A percentile compares a stretch with the other conserved stretches of the same genome.
Evolutionary conservation across 1,140 invertebrate genomes (phyloP).

Genomic region (Carposina sasakii): DNA sequence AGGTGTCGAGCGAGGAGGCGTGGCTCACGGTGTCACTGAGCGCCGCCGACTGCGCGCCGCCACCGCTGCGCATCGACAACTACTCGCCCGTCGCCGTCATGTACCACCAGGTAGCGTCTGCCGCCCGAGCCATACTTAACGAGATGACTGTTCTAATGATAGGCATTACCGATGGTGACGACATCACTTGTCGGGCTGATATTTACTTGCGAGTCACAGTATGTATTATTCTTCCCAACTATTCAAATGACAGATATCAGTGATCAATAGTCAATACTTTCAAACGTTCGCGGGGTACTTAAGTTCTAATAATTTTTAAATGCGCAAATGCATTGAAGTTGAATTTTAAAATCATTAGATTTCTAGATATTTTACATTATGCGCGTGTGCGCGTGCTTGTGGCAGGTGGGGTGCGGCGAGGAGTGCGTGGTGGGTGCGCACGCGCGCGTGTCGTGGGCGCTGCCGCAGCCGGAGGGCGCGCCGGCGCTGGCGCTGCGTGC

Average conservation of each 20-base stretch:
- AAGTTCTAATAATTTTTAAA: too few species aligned
- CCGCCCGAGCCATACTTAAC: too few species aligned
- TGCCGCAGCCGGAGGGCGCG: conserved; percentile 89
- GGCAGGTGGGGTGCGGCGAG: conserved; percentile 73
- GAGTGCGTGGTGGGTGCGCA: conserved; percentile 82
- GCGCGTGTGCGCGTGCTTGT: not conserved
- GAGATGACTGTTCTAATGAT: too few species aligned
- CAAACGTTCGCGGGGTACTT: too few species aligned
- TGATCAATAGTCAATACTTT: too few species aligned
- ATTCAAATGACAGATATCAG: too few species aligned
- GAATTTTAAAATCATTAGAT: too few species aligned
- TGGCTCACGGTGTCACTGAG: conserved; percentile 94
- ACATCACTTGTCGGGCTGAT: too few species aligned
- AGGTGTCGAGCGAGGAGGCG: conserved; percentile 91
- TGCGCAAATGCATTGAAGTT: too few species aligned
- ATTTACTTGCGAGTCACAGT: too few species aligned
- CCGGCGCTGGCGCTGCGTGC: conserved; percentile 84
- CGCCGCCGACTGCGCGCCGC: conserved; percentile 92
- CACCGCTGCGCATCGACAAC: conserved; percentile 97
- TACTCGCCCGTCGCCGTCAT: conserved; percentile 91
- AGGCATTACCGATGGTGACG: too few species aligned
- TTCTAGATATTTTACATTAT: not conserved
- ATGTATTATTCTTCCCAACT: too few species aligned
- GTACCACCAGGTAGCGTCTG: conserved; percentile 86
- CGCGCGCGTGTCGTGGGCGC: conserved; percentile 89